Evolutionary conservation across 92 coral and sea anemone species (phyloP).

Genomic region (Pocillopora meandrina): DNA sequence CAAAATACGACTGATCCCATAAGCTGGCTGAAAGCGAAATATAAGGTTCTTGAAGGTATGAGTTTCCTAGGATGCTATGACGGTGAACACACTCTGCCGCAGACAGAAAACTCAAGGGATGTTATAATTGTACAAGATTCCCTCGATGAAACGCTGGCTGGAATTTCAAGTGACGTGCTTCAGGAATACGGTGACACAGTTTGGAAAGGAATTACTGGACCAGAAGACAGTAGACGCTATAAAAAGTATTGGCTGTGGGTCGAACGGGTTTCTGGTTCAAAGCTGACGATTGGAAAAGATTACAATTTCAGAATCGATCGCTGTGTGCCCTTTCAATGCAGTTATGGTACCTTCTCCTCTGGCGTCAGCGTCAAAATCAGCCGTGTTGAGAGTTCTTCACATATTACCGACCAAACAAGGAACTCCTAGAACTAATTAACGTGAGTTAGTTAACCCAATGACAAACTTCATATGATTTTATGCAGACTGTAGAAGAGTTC

Average conservation of each 20-base stretch:
- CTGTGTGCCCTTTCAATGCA: background rate
- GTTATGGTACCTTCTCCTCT: background rate
- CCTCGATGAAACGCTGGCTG: background rate
- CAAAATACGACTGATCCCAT: too few relatives aligned
- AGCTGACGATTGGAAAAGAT: background rate
- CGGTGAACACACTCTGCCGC: background rate
- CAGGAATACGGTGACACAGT: background rate
- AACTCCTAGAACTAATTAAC: too few relatives aligned
- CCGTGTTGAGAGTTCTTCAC: background rate
- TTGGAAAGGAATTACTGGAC: slow-evolving; percentile 27
- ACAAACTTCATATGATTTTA: too few relatives aligned
- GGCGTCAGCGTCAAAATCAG: background rate
- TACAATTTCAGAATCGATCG: background rate
- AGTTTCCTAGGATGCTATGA: background rate
- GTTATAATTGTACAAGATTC: background rate
- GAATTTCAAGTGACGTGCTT: background rate
- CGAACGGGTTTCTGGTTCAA: background rate
- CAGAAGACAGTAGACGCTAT: background rate
- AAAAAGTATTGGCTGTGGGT: slow-evolving; percentile 26
- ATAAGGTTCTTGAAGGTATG: background rate
- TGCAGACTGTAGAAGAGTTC: too few relatives aligned
- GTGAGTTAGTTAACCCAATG: too few relatives aligned
- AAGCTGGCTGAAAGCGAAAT: background rate
- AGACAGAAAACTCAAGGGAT: background rate
- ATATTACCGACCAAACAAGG: too few relatives aligned